These are phyloP conservation scores for Ptychodera flava DNA, from an alignment of 35 echinoderm and acorn worm genomes.

Conservation along the genomic window DNA sequence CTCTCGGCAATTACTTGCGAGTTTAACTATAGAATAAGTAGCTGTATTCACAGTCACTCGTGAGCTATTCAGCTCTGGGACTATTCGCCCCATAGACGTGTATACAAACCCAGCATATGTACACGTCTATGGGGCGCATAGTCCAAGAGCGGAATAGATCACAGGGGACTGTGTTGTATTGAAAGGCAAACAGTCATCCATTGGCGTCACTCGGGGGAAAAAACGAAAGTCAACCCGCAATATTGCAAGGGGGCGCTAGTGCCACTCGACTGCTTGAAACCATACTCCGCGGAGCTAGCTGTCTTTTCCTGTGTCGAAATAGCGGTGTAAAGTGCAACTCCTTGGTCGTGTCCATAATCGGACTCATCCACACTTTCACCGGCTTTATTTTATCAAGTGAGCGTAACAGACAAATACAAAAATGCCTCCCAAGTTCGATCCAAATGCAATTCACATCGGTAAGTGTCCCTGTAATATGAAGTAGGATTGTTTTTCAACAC, in stretches of 20 bases:
- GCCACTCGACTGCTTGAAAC: neutral
- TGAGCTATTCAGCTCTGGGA: no score
- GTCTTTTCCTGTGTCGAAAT: constrained; percentile 11
- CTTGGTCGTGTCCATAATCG: constrained; percentile 97
- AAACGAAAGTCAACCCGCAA: no score
- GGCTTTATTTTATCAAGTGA: constrained; percentile 12
- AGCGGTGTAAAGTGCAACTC: constrained; percentile 71
- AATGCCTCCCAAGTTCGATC: constrained; percentile 99
- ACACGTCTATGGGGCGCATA: no score
- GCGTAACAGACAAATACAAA: constrained; percentile 14
- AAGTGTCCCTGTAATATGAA: neutral
- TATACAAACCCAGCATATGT: no score
- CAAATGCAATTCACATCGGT: constrained; percentile 89
- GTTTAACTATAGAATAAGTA: no score
- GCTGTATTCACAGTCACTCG: no score
- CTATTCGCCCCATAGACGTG: no score
- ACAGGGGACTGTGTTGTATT: no score
- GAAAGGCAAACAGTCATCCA: no score
- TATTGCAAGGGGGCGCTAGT: neutral
- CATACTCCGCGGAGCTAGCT: neutral
- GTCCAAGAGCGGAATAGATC: no score
- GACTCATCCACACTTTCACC: constrained; percentile 97
- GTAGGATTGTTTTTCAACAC: neutral
- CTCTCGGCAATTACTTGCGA: no score
- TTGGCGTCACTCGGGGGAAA: no score